Evolutionary conservation across 2,888 invertebrate genomes (phyloP), one percentile per base, ranked within the genome.

Genomic region (Dyspetes luteomarginatus): DNA sequence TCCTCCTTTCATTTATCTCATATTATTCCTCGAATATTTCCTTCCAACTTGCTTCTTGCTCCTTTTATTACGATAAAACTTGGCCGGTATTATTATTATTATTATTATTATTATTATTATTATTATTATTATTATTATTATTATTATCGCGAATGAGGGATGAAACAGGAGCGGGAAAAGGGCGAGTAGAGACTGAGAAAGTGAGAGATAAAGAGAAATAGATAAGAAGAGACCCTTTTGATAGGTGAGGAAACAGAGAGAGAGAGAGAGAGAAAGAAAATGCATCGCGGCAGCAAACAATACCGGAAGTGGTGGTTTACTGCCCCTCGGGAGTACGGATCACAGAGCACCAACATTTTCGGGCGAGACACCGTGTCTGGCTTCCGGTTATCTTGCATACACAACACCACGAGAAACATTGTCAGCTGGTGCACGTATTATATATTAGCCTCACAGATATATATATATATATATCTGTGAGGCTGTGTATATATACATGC

Each of bases 271-370:
- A n/a, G n/a, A n/a, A n/a, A n/a, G n/a, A n/a, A n/a, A n/a, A n/a
- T n/a, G n/a, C n/a, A 12, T n/a, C 9, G 74, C 48, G 22, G 36
- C 28, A 56, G 69, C 77, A 78, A 81, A 77, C 81, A 78, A 81
- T 81, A 81, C 77, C 77, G 81, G 81, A 81, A 81, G 81, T 78
- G 77, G 81, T 69, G 69, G 73, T 81, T 81, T 78, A 69, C 77
- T 81, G 74, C 73, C 77, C 77, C 73, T 68, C 64, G 81, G 68
- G 77, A 73, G 68, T 73, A 73, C 43, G 81, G 81, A 81, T 77
- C 77, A 69, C 69, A 26, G 69, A 73, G 77, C 81, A 81, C 69
- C 73, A 77, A 73, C 77, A 78, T 78, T 74, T 73, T 60, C 48
- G 15, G 45, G 73, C 58, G 68, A 73, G 81, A 78, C 81, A 55